phyloP scores from a whole-genome alignment of 2,113 vertebrate species.

The Polyodon spathula region DNA sequence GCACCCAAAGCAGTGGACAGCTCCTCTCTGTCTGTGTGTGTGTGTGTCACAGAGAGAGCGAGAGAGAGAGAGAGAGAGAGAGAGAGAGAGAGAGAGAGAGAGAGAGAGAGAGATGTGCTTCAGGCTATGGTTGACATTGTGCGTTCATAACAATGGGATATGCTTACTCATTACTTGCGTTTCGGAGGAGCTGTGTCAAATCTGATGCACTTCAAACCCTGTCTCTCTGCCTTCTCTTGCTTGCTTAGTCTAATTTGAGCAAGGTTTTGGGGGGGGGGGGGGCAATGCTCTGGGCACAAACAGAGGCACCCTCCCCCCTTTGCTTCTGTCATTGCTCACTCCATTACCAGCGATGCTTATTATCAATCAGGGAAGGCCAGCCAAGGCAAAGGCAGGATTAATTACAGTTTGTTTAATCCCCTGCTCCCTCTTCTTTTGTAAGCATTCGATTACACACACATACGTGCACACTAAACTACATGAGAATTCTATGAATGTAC shows the following conservation, averaged over 20 bases:
- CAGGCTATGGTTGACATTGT: neutral
- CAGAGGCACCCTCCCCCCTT: no score
- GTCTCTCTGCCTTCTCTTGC: neutral
- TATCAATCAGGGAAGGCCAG: no score
- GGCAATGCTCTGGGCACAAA: neutral
- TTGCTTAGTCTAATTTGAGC: neutral
- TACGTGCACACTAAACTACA: no score
- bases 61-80: neutral
- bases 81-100: neutral
- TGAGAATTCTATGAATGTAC: no score
- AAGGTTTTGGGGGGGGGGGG: neutral
- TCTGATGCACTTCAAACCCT: neutral
- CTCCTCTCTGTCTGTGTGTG: neutral
- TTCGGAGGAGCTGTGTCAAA: neutral
- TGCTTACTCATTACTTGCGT: neutral
- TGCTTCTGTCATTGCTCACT: no score
- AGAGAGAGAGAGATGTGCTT: neutral
- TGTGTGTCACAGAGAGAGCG: neutral
- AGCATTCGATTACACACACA: no score
- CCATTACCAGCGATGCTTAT: no score
- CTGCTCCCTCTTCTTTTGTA: no score
- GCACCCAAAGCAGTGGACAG: neutral
- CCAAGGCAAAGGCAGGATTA: no score
- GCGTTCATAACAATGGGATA: neutral
- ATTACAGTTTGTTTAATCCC: no score